Base-by-base conservation (phyloP, 1,140 invertebrate species). In the Hermetia illucens region DNA sequence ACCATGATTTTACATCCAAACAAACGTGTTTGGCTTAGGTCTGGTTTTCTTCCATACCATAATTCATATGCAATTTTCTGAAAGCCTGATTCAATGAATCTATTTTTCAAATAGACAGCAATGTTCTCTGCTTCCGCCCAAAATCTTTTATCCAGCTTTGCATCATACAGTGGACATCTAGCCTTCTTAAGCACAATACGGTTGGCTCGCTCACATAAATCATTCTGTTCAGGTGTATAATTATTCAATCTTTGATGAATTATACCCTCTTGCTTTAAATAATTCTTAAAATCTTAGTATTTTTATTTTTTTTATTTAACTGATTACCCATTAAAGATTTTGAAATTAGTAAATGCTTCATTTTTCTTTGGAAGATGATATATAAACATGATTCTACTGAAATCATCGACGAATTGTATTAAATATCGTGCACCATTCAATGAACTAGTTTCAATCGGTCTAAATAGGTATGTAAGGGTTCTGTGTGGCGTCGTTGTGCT, bases 71-170 rank as follows among this genome's bases (percentile, higher is more conserved):
- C 39, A 20, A 31, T 38, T 13, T 36, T 45, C 39, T 63, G 55
- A 35, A 44, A 29, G n/a, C 51, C 51, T 46, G 59, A 61, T 41
- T 62, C 34, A 51, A 39, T 34, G 37, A 37, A 50, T 9, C 32
- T 15, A 34, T 44, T 44, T 2, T 29, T 4, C 9, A 44, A n/a
- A 21, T 42, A 40, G 4, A 34, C 37, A 36, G 44, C 44, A 3
- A 55, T 64, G 25, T 50, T 48, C 0, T 62, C 45, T 9, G 65
- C 62, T 53, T 71, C 65, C 4, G 55, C 58, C 67, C 64, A 71
- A 30, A 63, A 49, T 5, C 39, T 20, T 27, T 56, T 47, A 15
- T 51, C 47, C 16, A 70, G 38, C 24, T 58, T 39, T 15, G 53
- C 45, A 5, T 49, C 41, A 8, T 51, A 21, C 5, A 55, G 17